Evolutionary conservation across 2,797 vertebrate genomes (phyloP).

Genomic region (Gambusia yucatana): DNA sequence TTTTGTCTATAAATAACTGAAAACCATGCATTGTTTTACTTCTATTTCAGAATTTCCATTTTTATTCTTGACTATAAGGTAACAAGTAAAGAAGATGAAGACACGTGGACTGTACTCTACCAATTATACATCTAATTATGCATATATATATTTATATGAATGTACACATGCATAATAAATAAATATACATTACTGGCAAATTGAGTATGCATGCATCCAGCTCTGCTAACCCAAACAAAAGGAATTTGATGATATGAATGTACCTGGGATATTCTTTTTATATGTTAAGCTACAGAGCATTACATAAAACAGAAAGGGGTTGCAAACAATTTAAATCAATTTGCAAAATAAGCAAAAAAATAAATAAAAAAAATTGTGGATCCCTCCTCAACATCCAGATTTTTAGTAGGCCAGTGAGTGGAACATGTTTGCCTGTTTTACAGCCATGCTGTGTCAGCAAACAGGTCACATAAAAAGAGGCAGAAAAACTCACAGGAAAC

Average conservation of each 20-base stretch:
- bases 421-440: constrained; percentile 16
- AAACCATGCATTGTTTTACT: neutral
- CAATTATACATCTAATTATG: neutral
- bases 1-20: neutral
- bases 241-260: neutral
- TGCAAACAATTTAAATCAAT: constrained; percentile 53
- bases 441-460: constrained; percentile 40
- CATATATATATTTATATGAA: neutral
- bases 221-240: neutral
- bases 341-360: constrained; percentile 21
- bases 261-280: neutral
- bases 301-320: constrained; percentile 49
- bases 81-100: neutral
- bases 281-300: constrained; percentile 7
- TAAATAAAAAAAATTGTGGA: neutral
- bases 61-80: neutral
- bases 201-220: neutral
- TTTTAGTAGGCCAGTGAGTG: constrained; percentile 33
- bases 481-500: constrained; percentile 27
- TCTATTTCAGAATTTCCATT: neutral
- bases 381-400: constrained; percentile 26
- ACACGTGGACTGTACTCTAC: neutral
- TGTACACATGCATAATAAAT: neutral
- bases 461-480: constrained; percentile 20
- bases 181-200: neutral